phyloP scores from a whole-genome alignment of 2,888 invertebrate species.

The Isotomurus palustris region DNA sequence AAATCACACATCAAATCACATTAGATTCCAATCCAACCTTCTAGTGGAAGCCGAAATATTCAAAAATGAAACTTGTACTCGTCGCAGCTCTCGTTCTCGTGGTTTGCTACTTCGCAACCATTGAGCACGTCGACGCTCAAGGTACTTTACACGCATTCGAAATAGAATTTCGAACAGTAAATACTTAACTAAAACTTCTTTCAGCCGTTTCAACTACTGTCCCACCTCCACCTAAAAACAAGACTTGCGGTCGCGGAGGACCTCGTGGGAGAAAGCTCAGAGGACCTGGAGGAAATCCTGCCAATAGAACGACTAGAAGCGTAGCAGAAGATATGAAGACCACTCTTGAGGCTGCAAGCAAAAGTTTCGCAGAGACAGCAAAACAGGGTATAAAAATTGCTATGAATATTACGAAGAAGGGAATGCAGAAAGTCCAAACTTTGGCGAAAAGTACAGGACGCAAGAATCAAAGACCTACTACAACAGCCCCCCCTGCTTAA shows the following conservation, averaged over 20 bases:
- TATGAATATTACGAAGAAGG: background rate
- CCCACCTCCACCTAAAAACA: background rate
- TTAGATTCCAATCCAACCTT: background rate
- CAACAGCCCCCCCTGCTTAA: too few species aligned
- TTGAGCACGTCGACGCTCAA: constrained; percentile 1
- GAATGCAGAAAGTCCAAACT: background rate
- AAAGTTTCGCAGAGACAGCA: background rate
- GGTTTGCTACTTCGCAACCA: background rate
- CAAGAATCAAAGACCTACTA: too few species aligned
- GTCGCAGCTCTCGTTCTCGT: background rate
- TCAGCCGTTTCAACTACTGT: background rate
- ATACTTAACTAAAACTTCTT: background rate
- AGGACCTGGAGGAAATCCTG: too few species aligned
- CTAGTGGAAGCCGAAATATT: background rate
- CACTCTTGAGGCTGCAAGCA: too few species aligned
- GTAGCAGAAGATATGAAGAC: too few species aligned
- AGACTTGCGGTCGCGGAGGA: background rate
- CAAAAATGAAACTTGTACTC: constrained; percentile 1
- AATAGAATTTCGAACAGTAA: background rate
- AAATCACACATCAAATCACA: too few species aligned
- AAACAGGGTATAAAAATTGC: background rate
- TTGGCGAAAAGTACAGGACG: too few species aligned
- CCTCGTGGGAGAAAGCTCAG: too few species aligned
- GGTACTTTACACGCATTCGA: constrained; percentile 2
- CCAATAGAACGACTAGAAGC: too few species aligned